phyloP scores from a whole-genome alignment of 2,797 vertebrate species.

The Podarcis lilfordi region DNA sequence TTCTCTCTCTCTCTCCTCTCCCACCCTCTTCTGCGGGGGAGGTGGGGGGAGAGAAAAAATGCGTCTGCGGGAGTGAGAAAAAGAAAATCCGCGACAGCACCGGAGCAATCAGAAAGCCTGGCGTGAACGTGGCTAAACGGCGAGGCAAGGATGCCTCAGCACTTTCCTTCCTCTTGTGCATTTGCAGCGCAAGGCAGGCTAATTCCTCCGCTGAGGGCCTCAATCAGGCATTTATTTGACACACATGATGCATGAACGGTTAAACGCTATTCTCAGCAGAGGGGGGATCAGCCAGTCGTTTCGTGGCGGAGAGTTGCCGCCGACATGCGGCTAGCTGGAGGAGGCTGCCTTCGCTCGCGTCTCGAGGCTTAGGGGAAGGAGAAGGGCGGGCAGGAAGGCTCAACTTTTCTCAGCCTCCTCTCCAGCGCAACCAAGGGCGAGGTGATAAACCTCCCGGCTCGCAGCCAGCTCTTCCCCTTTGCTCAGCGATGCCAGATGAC shows the following conservation, averaged over 20 bases:
- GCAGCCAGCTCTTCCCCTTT: conserved; percentile 23
- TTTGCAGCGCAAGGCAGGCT: conserved; percentile 56
- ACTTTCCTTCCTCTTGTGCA: conserved; percentile 51
- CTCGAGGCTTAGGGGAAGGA: neutral
- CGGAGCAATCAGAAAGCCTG: neutral
- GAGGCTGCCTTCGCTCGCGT: conserved; percentile 32
- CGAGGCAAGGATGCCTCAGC: conserved; percentile 56
- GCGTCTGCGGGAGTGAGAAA: neutral
- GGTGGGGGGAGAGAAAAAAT: neutral
- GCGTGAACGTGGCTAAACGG: neutral
- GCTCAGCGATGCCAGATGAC: conserved; percentile 9
- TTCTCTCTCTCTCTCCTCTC: no score
- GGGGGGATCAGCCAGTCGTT: conserved; percentile 61
- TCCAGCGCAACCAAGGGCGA: conserved; percentile 21
- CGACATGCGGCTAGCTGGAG: conserved; percentile 43
- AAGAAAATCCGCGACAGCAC: neutral
- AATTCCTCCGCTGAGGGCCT: conserved; percentile 66
- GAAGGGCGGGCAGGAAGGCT: neutral
- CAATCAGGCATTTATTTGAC: conserved; percentile 71
- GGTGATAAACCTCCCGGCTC: conserved; percentile 33
- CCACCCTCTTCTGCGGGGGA: neutral
- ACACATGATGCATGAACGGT: conserved; percentile 65
- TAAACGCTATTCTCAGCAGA: conserved; percentile 63
- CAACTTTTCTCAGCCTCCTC: conserved; percentile 45
- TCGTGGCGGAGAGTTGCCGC: conserved; percentile 45